Evolutionary conservation across 2,797 vertebrate species (phyloP).

Genomic region (Scleropages formosus): DNA sequence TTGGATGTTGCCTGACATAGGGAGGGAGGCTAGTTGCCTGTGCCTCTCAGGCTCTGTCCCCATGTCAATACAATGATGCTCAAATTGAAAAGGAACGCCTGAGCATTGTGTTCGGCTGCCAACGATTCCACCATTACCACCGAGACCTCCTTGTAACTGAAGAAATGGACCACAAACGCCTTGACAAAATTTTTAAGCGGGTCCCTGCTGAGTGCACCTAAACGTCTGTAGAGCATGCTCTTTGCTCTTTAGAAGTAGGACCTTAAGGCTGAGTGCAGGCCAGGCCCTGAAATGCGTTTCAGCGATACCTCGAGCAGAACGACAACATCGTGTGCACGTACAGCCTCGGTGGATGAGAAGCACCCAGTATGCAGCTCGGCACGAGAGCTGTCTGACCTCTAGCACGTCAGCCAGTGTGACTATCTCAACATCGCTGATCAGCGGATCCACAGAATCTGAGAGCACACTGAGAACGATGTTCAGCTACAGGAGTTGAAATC

Average conservation of each 20-base stretch:
- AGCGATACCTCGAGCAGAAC: constrained; percentile 32
- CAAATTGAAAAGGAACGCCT: constrained; percentile 30
- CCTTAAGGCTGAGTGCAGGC: constrained; percentile 24
- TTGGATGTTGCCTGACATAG: constrained; percentile 34
- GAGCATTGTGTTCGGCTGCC: constrained; percentile 31
- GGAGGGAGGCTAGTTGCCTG: constrained; percentile 23
- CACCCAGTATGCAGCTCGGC: constrained; percentile 24
- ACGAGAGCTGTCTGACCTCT: constrained; percentile 20
- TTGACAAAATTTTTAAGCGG: constrained; percentile 36
- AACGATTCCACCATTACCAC: constrained; percentile 21
- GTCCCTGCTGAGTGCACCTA: constrained; percentile 30
- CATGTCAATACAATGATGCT: constrained; percentile 16
- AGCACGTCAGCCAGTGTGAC: constrained; percentile 32
- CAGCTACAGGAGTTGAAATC: constrained; percentile 7
- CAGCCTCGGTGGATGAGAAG: background rate
- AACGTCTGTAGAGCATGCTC: constrained; percentile 37
- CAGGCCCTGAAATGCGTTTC: constrained; percentile 19
- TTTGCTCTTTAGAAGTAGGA: constrained; percentile 28
- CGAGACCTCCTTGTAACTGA: constrained; percentile 18
- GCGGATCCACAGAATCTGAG: background rate
- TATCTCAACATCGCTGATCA: constrained; percentile 30
- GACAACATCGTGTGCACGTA: background rate
- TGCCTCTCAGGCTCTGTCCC: constrained; percentile 24
- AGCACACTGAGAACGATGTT: constrained; percentile 23
- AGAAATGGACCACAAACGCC: constrained; percentile 31